Evolutionary conservation across 2,113 vertebrate species (phyloP), one percentile per base, ranked within the genome.

Genomic region (Semicossyphus pulcher): DNA sequence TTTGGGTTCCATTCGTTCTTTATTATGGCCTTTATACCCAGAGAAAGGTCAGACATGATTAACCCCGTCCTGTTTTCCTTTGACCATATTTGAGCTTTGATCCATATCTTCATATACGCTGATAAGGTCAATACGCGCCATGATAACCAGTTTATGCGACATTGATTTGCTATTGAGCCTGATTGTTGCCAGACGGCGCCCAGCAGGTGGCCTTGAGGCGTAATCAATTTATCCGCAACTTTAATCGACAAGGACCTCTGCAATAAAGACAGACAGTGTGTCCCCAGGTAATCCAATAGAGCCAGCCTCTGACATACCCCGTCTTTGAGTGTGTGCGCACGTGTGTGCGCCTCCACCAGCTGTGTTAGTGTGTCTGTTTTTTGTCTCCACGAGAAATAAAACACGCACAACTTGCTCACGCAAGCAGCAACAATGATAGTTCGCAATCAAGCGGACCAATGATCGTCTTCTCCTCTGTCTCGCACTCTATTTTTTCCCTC

Each of bases 181-280:
- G 80, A 86, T 85, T 79, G 85, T 89, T 85, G 81, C 88, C 87
- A 92, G 91, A 90, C 82, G 80, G 90, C 82, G 80, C 78, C 83
- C 85, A 88, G 82, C 89, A 90, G 91, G 87, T 88, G 89, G 90
- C 87, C 86, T 89, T 64, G 79, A 81, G 89, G 81, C 67, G 44
- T 89, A 89, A 92, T 92, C 89, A 86, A 89, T 91, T 92, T 86
- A 91, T 91, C 91, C 81, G 85, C 81, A 82, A 81, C 81, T 89
- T 89, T 85, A 92, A 92, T 89, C 82, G 85, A 91, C 87, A 81
- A 88, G 85, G 88, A 89, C 87, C 81, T 85, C 72, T 76, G 73
- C 86, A 86, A 86, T 87, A 87, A 87, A 88, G 85, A 85, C 89
- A 83, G 83, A 89, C 89, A 79, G 78, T 57, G 80, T 87, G 89